phyloP scores from a whole-genome alignment of 23 tunicate genomes.

The Styela plicata region DNA sequence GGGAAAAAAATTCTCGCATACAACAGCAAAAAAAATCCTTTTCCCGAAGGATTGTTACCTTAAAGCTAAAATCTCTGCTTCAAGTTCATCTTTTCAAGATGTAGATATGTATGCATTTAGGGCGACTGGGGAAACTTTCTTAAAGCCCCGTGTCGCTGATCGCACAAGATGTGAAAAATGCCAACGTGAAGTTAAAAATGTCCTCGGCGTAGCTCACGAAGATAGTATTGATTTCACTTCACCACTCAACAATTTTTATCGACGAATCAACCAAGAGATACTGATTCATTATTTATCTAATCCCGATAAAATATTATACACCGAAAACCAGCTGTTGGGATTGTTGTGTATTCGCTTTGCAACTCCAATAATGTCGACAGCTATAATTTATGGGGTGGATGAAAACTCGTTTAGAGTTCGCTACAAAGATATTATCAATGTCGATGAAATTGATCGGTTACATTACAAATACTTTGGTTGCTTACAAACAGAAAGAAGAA shows the following conservation, averaged over 20 bases:
- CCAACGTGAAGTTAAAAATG: not conserved
- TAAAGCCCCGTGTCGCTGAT: not conserved
- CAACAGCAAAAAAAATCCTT: not conserved
- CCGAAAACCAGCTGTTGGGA: not conserved
- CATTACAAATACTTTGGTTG: too few relatives aligned
- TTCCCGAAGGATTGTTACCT: not conserved
- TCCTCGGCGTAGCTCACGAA: not conserved
- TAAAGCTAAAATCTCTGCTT: not conserved
- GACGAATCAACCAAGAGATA: not conserved
- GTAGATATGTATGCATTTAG: too few relatives aligned
- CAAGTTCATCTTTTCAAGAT: too few relatives aligned
- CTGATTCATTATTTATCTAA: too few relatives aligned
- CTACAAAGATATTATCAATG: not conserved
- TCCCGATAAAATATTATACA: not conserved
- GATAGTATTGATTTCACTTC: not conserved
- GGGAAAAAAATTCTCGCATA: too few relatives aligned
- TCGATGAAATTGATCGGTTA: not conserved
- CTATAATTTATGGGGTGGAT: not conserved
- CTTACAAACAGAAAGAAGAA: not conserved
- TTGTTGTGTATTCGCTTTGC: not conserved
- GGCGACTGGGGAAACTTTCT: too few relatives aligned
- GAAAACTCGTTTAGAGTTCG: too few relatives aligned
- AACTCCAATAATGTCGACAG: not conserved
- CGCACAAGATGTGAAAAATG: not conserved
- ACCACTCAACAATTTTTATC: not conserved